Evolutionary conservation across 2,888 invertebrate genomes (phyloP).

Genomic region (Mesopsocus fuscifrons): DNA sequence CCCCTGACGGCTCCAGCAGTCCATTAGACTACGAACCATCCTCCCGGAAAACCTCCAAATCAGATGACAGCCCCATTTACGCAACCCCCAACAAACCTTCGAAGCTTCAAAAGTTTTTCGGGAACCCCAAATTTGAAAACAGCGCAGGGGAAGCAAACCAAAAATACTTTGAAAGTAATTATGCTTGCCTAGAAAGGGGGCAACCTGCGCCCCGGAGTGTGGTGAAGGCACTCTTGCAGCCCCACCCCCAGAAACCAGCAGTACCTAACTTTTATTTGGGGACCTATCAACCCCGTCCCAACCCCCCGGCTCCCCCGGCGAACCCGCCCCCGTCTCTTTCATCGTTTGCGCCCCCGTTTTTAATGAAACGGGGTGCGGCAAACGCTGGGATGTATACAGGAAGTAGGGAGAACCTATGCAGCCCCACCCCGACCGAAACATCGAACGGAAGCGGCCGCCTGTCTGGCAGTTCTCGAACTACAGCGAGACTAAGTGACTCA

Average conservation of each 20-base stretch:
- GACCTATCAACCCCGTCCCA: constrained; percentile 10
- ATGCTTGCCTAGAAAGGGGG: not conserved
- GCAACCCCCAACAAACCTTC: constrained; percentile 5
- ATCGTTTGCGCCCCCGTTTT: constrained; percentile 28
- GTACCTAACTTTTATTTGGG: constrained; percentile 4
- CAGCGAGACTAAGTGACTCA: constrained; percentile 3
- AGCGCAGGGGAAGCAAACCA: not conserved
- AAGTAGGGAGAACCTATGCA: not conserved
- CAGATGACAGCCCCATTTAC: constrained; percentile 5
- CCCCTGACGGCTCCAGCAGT: constrained; percentile 6
- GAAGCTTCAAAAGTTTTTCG: constrained; percentile 7
- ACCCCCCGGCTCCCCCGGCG: not conserved
- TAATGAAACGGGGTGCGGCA: constrained; percentile 38
- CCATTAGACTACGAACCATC: not conserved
- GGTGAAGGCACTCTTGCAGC: not conserved
- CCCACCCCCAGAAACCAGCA: not conserved
- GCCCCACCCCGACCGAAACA: not conserved
- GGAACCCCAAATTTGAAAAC: constrained; percentile 9
- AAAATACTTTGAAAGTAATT: constrained; percentile 7
- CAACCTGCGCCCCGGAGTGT: constrained; percentile 2
- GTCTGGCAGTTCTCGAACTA: not conserved
- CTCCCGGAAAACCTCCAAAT: not conserved
- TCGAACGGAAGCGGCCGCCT: not conserved
- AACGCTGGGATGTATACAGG: constrained; percentile 48
- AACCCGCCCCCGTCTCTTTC: constrained; percentile 1